phyloP scores from a whole-genome alignment of 1,140 invertebrate species.

The Bombus picipes region DNA sequence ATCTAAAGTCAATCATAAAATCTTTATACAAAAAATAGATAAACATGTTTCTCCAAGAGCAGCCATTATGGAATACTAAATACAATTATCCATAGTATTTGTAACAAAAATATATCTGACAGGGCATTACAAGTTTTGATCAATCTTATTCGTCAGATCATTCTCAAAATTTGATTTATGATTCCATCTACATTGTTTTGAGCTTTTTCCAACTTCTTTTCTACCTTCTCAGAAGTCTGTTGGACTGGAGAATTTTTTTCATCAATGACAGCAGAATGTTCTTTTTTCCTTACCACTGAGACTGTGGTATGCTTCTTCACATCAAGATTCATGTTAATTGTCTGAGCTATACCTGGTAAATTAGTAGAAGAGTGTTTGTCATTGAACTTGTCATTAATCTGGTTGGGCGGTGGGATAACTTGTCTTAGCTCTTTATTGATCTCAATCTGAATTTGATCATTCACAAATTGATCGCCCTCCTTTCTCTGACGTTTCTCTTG shows the following conservation, averaged over 20 bases:
- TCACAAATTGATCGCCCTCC: not conserved
- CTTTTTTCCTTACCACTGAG: not conserved
- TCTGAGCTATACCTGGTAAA: not conserved
- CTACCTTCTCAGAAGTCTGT: not conserved
- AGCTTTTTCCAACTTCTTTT: conserved; percentile 47
- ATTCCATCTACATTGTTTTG: conserved; percentile 56
- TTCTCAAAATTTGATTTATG: conserved; percentile 22
- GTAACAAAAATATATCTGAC: not conserved
- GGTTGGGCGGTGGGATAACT: conserved; percentile 45
- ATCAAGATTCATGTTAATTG: not conserved
- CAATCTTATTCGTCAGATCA: not conserved
- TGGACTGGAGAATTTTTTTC: not conserved
- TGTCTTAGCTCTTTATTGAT: conserved; percentile 29
- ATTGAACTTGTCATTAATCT: not conserved
- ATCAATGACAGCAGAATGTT: not conserved
- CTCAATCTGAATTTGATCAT: not conserved
- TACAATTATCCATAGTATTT: not conserved
- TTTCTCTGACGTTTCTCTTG: conserved; percentile 44
- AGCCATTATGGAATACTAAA: not conserved
- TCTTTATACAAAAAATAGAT: too few relatives aligned
- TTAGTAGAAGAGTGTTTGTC: conserved; percentile 10
- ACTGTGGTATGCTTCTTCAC: not conserved
- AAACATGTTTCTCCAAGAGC: not conserved
- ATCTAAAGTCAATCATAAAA: not conserved
- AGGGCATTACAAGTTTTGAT: not conserved